Evolutionary conservation across 2,888 invertebrate genomes (phyloP).

Genomic region (Dilophus febrilis): DNA sequence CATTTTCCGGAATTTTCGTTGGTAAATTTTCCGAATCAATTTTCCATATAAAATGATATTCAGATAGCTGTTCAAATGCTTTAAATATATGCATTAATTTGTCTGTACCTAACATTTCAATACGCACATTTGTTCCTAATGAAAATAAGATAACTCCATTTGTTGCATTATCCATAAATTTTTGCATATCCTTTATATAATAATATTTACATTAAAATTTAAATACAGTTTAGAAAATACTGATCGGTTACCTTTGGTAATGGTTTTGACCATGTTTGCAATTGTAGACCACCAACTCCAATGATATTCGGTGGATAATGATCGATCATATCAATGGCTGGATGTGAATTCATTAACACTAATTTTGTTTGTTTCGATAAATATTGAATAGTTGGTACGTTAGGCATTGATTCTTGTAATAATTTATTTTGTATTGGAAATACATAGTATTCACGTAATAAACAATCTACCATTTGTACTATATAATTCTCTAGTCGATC

Average conservation of each 20-base stretch:
- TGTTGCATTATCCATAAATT: constrained; percentile 8
- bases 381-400: background rate
- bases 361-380: background rate
- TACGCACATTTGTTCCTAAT: constrained; percentile 7
- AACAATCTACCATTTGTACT: background rate
- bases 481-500: background rate
- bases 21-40: constrained; percentile 6
- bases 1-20: constrained; percentile 24
- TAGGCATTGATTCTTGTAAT: background rate
- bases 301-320: constrained; percentile 8
- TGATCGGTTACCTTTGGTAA: constrained; percentile 6
- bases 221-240: too few species aligned
- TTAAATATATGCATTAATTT: constrained; percentile 2
- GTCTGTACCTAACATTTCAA: constrained; percentile 1
- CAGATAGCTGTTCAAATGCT: constrained; percentile 4
- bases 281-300: constrained; percentile 10
- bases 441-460: background rate
- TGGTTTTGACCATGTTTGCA: constrained; percentile 6
- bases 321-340: constrained; percentile 19
- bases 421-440: background rate
- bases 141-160: constrained; percentile 7
- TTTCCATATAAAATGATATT: constrained; percentile 8
- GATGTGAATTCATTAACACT: constrained; percentile 11
- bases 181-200: constrained; percentile 11
- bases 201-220: too few species aligned